Base-by-base conservation (phyloP, 2,797 vertebrate genomes). In the Dicrostonyx torquatus region DNA sequence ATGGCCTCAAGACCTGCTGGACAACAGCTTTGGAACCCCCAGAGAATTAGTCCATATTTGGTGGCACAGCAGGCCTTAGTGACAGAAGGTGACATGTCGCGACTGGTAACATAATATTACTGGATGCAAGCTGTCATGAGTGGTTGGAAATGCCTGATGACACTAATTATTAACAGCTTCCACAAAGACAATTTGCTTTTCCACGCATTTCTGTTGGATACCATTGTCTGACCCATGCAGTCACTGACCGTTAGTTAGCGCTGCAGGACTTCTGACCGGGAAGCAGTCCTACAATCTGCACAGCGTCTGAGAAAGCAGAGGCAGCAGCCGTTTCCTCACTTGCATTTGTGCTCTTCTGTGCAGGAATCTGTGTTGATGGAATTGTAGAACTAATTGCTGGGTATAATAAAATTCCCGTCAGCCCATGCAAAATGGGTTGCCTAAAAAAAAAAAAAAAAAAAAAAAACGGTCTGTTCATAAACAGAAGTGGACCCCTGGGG, bases 341-440 rank as follows among this genome's bases (percentile, higher is more conserved):
- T 45, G 68, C 10, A 5, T 91, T 48, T 70, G 22, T 94, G 45
- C 89, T 94, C 64, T 80, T 18, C 29, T 78, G 34, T 73, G 87
- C 55, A 95, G 82, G 37, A 78, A 78, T 82, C 64, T 87, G 14
- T 58, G 66, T n/a, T 75, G 75, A 91, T 8, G 78, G 88, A 40
- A 91, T 62, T 75, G 86, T 82, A 58, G 45, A 92, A 64, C 66
- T 80, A 85, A 45, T 87, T 93, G 43, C 29, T 4, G 76, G 45
- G 77, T 22, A 72, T 50, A 84, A 55, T 88, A 91, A 64, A 80
- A 26, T 60, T 89, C 60, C 18, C 55, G 58, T 95, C 86, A 77
- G 75, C 60, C 7, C 50, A 68, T 85, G 40, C 29, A 53, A 75
- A 76, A 48, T 72, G 53, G 85, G 85, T 40, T 78, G 37, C 88